These are phyloP conservation scores for Folsomia candida DNA, from an alignment of 2,888 invertebrate genomes.

Conservation along the genomic window DNA sequence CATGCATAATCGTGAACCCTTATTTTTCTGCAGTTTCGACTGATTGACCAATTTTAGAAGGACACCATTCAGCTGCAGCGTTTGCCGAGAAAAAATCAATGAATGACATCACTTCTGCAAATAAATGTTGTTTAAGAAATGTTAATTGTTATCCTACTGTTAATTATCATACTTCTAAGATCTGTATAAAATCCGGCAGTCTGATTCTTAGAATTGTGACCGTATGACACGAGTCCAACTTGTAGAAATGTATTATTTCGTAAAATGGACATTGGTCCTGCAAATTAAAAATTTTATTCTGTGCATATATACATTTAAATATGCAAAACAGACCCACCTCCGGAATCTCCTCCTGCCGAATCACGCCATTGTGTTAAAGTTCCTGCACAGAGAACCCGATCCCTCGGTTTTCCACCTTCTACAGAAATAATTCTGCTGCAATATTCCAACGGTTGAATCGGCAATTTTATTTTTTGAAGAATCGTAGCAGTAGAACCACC, in stretches of 20 bases:
- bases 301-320: no score
- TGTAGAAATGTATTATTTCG: no score
- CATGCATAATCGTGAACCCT: no score
- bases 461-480: background rate
- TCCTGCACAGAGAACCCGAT: constrained; percentile 23
- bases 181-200: background rate
- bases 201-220: background rate
- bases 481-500: background rate
- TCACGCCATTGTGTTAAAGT: constrained; percentile 22
- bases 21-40: no score
- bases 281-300: no score
- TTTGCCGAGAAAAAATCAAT: background rate
- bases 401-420: background rate
- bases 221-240: background rate
- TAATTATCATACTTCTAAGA: background rate
- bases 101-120: background rate
- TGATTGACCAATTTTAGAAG: no score
- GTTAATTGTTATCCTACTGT: no score
- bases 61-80: background rate
- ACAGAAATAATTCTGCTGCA: background rate
- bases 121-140: no score
- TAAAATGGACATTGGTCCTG: no score
- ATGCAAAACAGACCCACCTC: no score
- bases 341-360: constrained; percentile 20
- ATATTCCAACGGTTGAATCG: background rate